Evolutionary conservation across 1,140 invertebrate species (phyloP).

Genomic region (Anadara kagoshimensis): DNA sequence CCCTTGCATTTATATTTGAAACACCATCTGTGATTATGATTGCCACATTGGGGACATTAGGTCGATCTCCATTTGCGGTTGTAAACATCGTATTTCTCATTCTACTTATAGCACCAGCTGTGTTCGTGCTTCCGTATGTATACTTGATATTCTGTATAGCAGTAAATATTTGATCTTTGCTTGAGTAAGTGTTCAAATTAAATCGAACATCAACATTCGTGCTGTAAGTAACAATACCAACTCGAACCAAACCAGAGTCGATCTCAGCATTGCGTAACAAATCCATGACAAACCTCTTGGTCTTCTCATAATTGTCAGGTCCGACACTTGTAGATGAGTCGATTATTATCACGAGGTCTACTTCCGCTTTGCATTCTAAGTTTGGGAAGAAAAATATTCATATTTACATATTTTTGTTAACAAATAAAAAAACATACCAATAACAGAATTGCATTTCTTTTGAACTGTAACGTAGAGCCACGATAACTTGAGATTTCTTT

Average conservation of each 20-base stretch:
- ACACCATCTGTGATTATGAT: conserved; percentile 63
- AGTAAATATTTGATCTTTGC: conserved; percentile 35
- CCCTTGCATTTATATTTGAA: conserved; percentile 62
- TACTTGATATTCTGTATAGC: conserved; percentile 59
- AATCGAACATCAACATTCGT: conserved; percentile 44
- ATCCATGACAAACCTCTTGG: conserved; percentile 49
- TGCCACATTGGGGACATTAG: conserved; percentile 53
- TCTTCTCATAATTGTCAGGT: conserved; percentile 46
- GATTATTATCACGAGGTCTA: conserved; percentile 58
- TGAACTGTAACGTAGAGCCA: no score
- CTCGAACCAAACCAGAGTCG: conserved; percentile 43
- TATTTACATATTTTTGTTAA: no score
- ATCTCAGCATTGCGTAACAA: conserved; percentile 46
- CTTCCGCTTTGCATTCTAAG: conserved; percentile 35
- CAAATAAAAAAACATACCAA: no score
- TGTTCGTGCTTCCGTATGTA: conserved; percentile 63
- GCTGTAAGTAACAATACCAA: conserved; percentile 53
- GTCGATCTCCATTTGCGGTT: conserved; percentile 57
- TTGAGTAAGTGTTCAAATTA: conserved; percentile 46
- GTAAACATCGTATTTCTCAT: conserved; percentile 60
- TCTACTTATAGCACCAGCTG: conserved; percentile 54
- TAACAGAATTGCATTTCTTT: no score
- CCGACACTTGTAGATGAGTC: conserved; percentile 57
- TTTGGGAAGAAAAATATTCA: neutral
- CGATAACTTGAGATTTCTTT: no score